These are phyloP conservation scores for Muraenolepis orangiensis DNA, from an alignment of 2,797 vertebrate genomes.

Conservation along the genomic window DNA sequence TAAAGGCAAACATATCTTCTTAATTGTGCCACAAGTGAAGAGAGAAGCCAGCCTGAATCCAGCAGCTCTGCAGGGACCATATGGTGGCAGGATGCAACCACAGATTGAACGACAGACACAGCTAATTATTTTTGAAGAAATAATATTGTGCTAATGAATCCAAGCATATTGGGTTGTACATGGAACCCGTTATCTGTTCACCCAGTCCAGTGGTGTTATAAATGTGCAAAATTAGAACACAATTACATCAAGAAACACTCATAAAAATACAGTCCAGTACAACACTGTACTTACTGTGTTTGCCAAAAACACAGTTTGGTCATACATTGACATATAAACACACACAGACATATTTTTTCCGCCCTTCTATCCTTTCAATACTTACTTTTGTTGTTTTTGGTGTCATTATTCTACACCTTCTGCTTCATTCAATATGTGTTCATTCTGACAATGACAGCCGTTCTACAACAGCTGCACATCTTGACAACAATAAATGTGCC, in stretches of 20 bases:
- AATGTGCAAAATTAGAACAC: background rate
- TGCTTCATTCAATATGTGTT: conserved; percentile 12
- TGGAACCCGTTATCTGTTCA: background rate
- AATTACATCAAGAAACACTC: background rate
- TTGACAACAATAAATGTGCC: conserved; percentile 16
- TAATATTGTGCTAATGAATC: conserved; percentile 1
- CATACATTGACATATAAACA: background rate
- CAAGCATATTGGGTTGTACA: background rate
- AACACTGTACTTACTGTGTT: background rate
- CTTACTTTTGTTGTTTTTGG: background rate
- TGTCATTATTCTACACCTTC: background rate
- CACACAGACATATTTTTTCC: background rate
- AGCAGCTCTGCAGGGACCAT: background rate
- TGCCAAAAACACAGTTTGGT: background rate
- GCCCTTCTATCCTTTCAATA: background rate
- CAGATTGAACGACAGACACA: background rate
- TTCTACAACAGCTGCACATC: conserved; percentile 19
- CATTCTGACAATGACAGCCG: conserved; percentile 19
- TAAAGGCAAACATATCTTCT: background rate
- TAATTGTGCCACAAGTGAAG: conserved; percentile 1
- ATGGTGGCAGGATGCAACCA: background rate
- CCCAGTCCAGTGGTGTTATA: background rate
- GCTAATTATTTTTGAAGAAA: background rate
- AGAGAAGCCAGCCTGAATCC: background rate
- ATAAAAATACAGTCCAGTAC: background rate